Base-by-base conservation (phyloP, 2,888 invertebrate species). In the Sepioteuthis lessoniana region DNA sequence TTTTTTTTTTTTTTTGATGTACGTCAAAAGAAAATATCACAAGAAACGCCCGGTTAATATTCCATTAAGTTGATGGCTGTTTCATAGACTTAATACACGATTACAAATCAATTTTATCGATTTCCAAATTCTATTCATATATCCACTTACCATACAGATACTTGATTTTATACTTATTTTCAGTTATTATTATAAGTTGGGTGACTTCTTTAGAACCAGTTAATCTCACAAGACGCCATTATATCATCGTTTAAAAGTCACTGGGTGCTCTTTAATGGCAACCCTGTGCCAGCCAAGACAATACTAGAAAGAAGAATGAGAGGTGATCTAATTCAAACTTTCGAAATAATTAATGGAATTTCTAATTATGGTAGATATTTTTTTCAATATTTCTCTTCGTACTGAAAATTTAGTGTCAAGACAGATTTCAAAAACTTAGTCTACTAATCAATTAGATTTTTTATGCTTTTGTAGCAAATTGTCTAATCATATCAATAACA, bases 31-130 rank as follows among this genome's bases (percentile, higher is more conserved):
- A 10, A 35, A 76, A 76, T 76, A 76, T 76, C 76, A 76, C n/a
- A 76, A 76, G 76, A 35, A 76, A 19, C n/a, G 76, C n/a, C 76
- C 76, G 19, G n/a, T 76, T 76, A 76, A 76, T 76, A 76, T 35
- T 76, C 76, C 76, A 76, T 76, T 76, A 76, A 10, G 76, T 35
- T 76, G 76, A 76, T 76, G 76, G n/a, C 76, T n/a, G 16, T n/a
- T 76, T 76, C 76, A n/a, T 35, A 76, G 76, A 76, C 76, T 76
- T 76, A 35, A 76, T 76, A 76, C 76, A n/a, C 4, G 19, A 76
- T n/a, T n/a, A 76, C 76, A 76, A 76, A 35, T 76, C 76, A 76
- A 76, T 76, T 76, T 76, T 76, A 76, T 76, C 76, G 76, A 76
- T 76, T 76, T 76, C 76, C n/a, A 35, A 76, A 76, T 35, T 76